Evolutionary conservation across 1,140 invertebrate genomes (phyloP), one percentile per base, ranked within the genome.

Genomic region (Heterodera carotae): DNA sequence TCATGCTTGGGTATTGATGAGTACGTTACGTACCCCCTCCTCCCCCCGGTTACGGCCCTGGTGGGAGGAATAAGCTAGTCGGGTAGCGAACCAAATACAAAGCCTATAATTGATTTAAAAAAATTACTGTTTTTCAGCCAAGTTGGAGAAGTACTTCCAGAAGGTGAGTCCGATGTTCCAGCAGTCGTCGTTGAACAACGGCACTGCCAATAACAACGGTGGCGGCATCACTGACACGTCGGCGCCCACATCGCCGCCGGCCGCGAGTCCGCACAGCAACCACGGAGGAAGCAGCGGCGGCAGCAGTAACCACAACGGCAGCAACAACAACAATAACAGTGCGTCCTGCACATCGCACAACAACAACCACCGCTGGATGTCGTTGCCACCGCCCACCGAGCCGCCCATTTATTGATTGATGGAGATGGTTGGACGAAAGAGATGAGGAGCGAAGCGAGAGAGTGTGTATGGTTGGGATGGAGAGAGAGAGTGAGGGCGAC

Each of bases 131-230:
- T 22, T 81, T 85, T 84, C 67, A 86, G 85, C 84, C 5, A 87
- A 87, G 69, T 76, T 87, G 34, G 85, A 87, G 77, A 87, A 87
- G 69, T 87, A 87, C 76, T 87, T 87, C 76, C 82, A 86, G 71
- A 88, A 87, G 68, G 80, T 83, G 34, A 81, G 76, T 69, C 69
- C 76, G 36, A 53, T 53, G 48, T 18, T 22, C 48, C 48, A 53
- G 15, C 43, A 75, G 43, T 18, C 39, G 43, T 22, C 48, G 4
- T 4, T 53, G 48, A 53, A 22, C 48, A 53, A 53, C 22, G 48
- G 48, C 48, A 39, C 4, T 10, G 48, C 12, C 48, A 53, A 4
- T 53, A 18, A 15, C 15, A 18, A 15, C 62, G 33, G 3, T 66
- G 62, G 25, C 62, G n/a, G n/a, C 62, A 10, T 7, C 22, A 22